Base-by-base conservation (phyloP, 1,140 invertebrate genomes). In the Grapholita molesta region DNA sequence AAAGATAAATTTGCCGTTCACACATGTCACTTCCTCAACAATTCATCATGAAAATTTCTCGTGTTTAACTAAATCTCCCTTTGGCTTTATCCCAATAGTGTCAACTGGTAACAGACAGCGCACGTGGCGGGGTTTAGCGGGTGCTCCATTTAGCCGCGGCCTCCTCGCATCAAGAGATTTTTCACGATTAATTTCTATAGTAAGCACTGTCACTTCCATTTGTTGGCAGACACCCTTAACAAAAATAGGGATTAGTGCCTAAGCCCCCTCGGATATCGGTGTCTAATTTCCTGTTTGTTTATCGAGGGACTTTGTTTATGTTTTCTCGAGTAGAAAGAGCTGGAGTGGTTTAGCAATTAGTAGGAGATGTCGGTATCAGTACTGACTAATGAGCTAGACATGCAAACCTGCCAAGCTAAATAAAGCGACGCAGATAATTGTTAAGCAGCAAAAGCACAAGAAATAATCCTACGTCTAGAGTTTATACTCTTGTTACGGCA, bases 61-160 rank as follows among this genome's bases (percentile, higher is more conserved):
- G 67, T 72, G 66, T 65, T 64, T 70, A 74, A 74, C 77, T 85
- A 79, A 61, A 79, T 86, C 84, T 83, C 84, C 77, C 79, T 80
- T 85, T 88, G 85, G 84, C 87, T 77, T 69, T 53, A 74, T 68
- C 84, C 82, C 86, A 88, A 86, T 80, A 85, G 79, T 88, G 85
- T 85, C 86, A 88, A 84, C 84, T 79, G 82, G 81, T 87, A 87
- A 90, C 85, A 87, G 88, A 90, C 83, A 80, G 73, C 71, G 82
- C 86, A 87, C 88, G 88, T 88, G 88, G 71, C 82, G 64, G 78
- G 83, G 80, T 84, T 88, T 88, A 88, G 70, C 76, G 75, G 69
- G 67, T 72, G 72, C 71, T 79, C 70, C 68, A 76, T 73, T 81
- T 79, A 80, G 75, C 75, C 77, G 73, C 67, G 65, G 57, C 68